These are phyloP conservation scores for Drosophila nigricruria DNA, from an alignment of 2,888 invertebrate species.

Conservation along the genomic window DNA sequence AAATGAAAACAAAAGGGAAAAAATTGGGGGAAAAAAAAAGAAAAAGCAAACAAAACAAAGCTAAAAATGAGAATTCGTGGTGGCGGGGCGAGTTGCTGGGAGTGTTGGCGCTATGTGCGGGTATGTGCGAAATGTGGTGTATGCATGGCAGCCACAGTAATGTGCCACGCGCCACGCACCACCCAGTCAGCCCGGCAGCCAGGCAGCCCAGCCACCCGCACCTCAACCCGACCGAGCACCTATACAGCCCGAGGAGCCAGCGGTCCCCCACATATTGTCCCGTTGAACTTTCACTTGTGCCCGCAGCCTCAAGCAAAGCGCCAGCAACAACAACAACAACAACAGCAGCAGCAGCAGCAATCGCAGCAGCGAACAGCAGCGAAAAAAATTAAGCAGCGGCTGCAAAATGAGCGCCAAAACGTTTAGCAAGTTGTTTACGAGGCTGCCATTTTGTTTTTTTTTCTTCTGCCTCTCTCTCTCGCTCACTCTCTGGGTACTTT, in stretches of 20 bases:
- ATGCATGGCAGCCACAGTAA: slow-evolving; percentile 60
- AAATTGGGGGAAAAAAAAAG: slow-evolving; percentile 13
- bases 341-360: background rate
- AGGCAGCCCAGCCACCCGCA: background rate
- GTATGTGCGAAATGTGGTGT: slow-evolving; percentile 65
- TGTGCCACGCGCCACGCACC: slow-evolving; percentile 19
- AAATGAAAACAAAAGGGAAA: slow-evolving; percentile 36
- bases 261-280: slow-evolving; percentile 54
- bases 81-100: background rate
- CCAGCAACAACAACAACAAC: slow-evolving; percentile 2
- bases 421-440: slow-evolving; percentile 79
- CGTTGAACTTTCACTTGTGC: slow-evolving; percentile 73
- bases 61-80: slow-evolving; percentile 37
- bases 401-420: slow-evolving; percentile 77
- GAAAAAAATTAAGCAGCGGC: slow-evolving; percentile 73
- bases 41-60: slow-evolving; percentile 52
- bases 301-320: slow-evolving; percentile 52
- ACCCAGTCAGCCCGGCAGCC: background rate
- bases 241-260: slow-evolving; percentile 12
- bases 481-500: slow-evolving; percentile 1
- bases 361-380: background rate
- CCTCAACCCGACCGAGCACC: slow-evolving; percentile 16
- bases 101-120: slow-evolving; percentile 8
- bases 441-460: slow-evolving; percentile 62
- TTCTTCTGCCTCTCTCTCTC: background rate